These are phyloP conservation scores for Cotesia glomerata DNA, from an alignment of 1,140 invertebrate genomes.

Conservation along the genomic window DNA sequence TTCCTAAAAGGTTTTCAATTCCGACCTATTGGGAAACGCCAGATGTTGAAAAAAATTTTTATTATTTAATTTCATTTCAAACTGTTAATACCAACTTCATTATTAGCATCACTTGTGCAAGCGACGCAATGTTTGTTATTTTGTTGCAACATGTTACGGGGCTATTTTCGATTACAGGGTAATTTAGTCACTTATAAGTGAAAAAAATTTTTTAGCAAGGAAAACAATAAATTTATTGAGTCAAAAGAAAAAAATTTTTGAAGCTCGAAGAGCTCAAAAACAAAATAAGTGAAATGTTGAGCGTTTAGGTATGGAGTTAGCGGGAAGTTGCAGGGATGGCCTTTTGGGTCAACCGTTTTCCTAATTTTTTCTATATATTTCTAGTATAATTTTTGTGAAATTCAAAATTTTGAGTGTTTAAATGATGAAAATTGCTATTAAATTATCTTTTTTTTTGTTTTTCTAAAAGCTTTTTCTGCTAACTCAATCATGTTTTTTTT, in stretches of 20 bases:
- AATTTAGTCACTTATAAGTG: background rate
- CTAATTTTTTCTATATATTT: no score
- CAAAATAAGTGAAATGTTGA: no score
- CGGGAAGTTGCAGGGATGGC: no score
- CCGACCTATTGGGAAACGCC: background rate
- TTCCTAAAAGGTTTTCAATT: background rate
- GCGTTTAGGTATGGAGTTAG: no score
- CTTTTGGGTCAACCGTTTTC: no score
- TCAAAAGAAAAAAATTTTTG: no score
- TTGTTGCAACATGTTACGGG: slow-evolving; percentile 16
- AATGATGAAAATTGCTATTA: background rate
- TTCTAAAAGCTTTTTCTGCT: background rate
- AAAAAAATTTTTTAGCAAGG: background rate
- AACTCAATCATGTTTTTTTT: background rate
- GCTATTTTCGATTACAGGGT: slow-evolving; percentile 30
- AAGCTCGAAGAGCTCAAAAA: no score
- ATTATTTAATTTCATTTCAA: background rate
- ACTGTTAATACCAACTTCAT: background rate
- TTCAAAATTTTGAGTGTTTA: no score
- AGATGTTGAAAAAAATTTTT: background rate
- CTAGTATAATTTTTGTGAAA: no score
- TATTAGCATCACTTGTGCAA: background rate
- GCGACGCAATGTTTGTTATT: slow-evolving; percentile 11
- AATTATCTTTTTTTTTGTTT: background rate
- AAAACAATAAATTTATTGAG: background rate